Percentiles rank a stretch among this genome's conserved stretches.
phyloP scores from a whole-genome alignment of 2,888 invertebrate species.

The Metacarcinus magister region DNA sequence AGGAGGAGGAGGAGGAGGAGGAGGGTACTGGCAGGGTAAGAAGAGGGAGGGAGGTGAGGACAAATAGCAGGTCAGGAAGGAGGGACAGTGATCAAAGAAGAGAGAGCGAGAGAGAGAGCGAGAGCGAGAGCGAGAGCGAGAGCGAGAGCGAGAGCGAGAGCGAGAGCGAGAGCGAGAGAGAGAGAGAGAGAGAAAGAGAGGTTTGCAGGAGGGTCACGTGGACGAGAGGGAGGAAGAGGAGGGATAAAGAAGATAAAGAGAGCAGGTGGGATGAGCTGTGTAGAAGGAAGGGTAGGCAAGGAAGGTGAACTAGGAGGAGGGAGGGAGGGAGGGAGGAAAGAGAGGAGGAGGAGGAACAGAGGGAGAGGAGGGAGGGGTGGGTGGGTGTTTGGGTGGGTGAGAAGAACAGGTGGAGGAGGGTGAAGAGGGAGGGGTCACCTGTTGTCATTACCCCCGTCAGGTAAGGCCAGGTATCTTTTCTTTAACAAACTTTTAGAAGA shows the following conservation, averaged over 20 bases:
- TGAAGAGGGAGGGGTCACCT: conserved; percentile 30
- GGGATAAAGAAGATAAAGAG: no score
- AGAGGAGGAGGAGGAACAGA: background rate
- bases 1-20: background rate
- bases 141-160: background rate
- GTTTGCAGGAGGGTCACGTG: no score
- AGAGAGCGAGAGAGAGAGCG: background rate
- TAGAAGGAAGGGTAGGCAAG: background rate
- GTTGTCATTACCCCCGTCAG: conserved; percentile 33
- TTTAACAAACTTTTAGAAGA: background rate
- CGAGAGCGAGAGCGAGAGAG: background rate
- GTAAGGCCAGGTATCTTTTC: conserved; percentile 29
- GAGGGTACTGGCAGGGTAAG: background rate
- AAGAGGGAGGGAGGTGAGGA: background rate
- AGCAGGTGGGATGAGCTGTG: background rate
- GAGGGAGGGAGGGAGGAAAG: background rate
- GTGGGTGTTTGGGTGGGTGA: background rate
- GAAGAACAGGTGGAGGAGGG: background rate
- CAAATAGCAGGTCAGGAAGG: background rate
- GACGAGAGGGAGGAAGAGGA: no score
- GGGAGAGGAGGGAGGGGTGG: background rate
- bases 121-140: background rate
- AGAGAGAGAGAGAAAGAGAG: background rate
- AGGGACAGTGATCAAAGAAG: background rate
- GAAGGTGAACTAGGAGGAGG: background rate